phyloP scores from a whole-genome alignment of 2,888 invertebrate genomes.

The Saturnia japonica region DNA sequence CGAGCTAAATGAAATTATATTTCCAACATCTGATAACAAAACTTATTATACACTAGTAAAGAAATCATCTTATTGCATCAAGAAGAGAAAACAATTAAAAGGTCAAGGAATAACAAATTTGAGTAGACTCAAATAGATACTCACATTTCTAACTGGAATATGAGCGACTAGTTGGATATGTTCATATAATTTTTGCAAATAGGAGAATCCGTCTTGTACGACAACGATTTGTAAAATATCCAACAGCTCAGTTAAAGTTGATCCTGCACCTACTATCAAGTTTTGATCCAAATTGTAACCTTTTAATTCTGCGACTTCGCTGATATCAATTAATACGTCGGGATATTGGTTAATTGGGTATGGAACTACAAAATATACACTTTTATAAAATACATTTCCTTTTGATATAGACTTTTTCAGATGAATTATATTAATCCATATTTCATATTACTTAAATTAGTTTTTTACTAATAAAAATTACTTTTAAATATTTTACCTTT shows the following conservation, averaged over 20 bases:
- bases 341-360: conserved; percentile 60
- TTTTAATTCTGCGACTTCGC: conserved; percentile 79
- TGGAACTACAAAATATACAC: conserved; percentile 53
- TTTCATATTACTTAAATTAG: too few relatives aligned
- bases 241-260: conserved; percentile 77
- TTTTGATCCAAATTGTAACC: conserved; percentile 56
- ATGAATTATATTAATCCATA: too few relatives aligned
- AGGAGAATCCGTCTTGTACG: conserved; percentile 68
- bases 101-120: too few relatives aligned
- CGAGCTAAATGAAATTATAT: too few relatives aligned
- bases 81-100: too few relatives aligned
- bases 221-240: conserved; percentile 60
- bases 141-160: conserved; percentile 86
- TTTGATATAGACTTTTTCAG: too few relatives aligned
- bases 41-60: too few relatives aligned
- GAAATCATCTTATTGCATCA: too few relatives aligned
- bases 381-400: too few relatives aligned
- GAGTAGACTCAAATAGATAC: conserved; percentile 39
- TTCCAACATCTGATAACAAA: too few relatives aligned
- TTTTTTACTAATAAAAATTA: too few relatives aligned
- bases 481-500: conserved; percentile 73
- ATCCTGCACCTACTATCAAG: conserved; percentile 80
- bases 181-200: conserved; percentile 79
- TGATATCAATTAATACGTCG: conserved; percentile 82
- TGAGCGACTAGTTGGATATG: conserved; percentile 86